A percentile compares a stretch with the other conserved stretches of the same genome.
phyloP scores from a whole-genome alignment of 2,888 invertebrate genomes.

The Archaeoteleia sp. region DNA sequence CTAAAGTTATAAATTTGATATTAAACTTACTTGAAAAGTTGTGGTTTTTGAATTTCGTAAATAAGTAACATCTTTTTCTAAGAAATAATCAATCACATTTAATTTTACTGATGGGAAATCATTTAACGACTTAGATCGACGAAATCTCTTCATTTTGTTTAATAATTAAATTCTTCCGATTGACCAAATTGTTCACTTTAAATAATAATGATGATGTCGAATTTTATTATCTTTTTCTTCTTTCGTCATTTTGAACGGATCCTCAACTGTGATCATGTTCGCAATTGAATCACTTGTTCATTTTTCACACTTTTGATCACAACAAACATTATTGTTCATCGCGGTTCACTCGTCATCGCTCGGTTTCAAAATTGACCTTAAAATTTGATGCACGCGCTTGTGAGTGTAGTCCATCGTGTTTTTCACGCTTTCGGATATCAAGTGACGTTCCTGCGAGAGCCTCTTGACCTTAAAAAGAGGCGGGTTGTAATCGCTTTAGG shows the following conservation, averaged over 20 bases:
- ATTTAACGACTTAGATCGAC: slow-evolving; percentile 55
- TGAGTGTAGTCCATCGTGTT: slow-evolving; percentile 69
- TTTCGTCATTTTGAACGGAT: neutral
- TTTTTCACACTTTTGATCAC: too few species aligned
- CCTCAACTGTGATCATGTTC: neutral
- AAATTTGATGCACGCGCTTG: slow-evolving; percentile 65
- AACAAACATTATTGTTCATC: too few species aligned
- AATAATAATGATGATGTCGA: too few species aligned
- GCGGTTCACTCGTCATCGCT: slow-evolving; percentile 52
- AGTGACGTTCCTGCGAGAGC: slow-evolving; percentile 57
- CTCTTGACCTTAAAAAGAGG: slow-evolving; percentile 66
- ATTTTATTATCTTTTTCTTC: slow-evolving; percentile 40
- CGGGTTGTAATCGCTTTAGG: slow-evolving; percentile 64
- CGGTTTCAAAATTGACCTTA: slow-evolving; percentile 61
- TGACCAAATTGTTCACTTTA: slow-evolving; percentile 6
- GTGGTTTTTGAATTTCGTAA: slow-evolving; percentile 55
- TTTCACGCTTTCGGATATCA: slow-evolving; percentile 50
- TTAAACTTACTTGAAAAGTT: slow-evolving; percentile 58
- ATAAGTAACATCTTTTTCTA: slow-evolving; percentile 53
- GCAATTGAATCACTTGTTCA: too few species aligned
- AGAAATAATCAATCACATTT: slow-evolving; percentile 60
- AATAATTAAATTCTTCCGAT: slow-evolving; percentile 1
- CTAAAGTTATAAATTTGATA: too few species aligned
- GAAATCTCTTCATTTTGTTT: slow-evolving; percentile 36
- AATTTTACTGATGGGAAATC: slow-evolving; percentile 55